phyloP scores from a whole-genome alignment of 2,113 vertebrate genomes.

The Pedionomus torquatus region DNA sequence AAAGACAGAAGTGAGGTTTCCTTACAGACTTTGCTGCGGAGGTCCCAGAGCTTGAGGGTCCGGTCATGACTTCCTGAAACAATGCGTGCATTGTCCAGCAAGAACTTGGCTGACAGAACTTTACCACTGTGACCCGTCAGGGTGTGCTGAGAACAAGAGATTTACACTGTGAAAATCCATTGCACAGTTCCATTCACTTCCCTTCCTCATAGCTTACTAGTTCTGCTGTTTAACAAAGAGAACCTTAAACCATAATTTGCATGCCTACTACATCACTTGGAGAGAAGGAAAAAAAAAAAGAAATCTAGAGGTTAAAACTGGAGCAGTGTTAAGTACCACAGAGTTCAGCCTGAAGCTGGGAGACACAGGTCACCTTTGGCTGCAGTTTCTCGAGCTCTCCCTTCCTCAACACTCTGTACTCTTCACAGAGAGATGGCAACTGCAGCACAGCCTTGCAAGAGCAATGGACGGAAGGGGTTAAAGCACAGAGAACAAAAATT shows the following conservation, averaged over 20 bases:
- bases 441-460: background rate
- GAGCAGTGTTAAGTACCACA: background rate
- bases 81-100: conserved; percentile 95
- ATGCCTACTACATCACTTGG: background rate
- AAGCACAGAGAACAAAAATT: background rate
- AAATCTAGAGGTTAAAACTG: background rate
- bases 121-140: conserved; percentile 97
- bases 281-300: background rate
- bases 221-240: background rate
- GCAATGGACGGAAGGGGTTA: background rate
- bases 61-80: conserved; percentile 97
- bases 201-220: background rate
- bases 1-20: background rate
- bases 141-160: conserved; percentile 84
- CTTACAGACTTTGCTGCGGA: conserved; percentile 99
- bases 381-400: background rate
- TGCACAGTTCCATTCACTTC: background rate
- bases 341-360: background rate
- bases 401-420: background rate
- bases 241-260: background rate
- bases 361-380: background rate
- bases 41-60: conserved; percentile 98
- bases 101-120: conserved; percentile 93
- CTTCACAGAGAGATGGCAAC: background rate
- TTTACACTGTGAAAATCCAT: background rate